A percentile compares a stretch with the other conserved stretches of the same genome.
Conservation (phyloP, 2,797 vertebrate genomes). For the Microctenopoma lineatum region DNA sequence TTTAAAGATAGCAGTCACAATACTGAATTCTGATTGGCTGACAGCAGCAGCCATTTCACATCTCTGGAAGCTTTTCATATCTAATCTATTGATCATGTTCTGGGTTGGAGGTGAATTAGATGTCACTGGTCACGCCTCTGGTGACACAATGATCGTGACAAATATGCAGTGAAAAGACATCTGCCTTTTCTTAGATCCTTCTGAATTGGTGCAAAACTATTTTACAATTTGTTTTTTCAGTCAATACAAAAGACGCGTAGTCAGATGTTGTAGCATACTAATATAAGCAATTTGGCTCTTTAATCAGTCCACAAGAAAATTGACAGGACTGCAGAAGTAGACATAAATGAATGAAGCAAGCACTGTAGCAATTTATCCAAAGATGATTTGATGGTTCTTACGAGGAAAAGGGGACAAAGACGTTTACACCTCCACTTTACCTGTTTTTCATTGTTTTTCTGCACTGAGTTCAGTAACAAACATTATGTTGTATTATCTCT, state of each 20-base stretch:
- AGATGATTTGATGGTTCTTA: too few species aligned
- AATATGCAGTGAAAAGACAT: background rate
- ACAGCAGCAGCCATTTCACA: background rate
- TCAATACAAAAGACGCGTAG: background rate
- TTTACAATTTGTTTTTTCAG: background rate
- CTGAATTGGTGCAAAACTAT: background rate
- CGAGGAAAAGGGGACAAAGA: too few species aligned
- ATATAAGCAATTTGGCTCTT: too few species aligned
- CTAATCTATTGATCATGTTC: background rate
- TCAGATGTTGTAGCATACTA: too few species aligned
- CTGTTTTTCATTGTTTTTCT: background rate
- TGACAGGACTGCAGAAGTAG: background rate
- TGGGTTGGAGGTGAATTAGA: background rate
- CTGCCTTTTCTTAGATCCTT: background rate
- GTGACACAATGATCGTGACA: background rate
- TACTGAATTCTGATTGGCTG: slow-evolving; percentile 1
- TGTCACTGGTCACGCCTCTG: too few species aligned
- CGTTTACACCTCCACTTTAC: too few species aligned
- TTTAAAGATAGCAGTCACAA: background rate
- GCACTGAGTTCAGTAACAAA: background rate
- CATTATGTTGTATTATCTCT: slow-evolving; percentile 21
- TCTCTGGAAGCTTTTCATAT: background rate
- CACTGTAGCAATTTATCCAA: too few species aligned
- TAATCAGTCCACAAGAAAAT: background rate
- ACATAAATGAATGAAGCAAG: too few species aligned